Percentiles rank a stretch among this genome's conserved stretches.
Evolutionary conservation across 2,113 vertebrate species (phyloP).

Genomic region (Brachypodius melanocephalos): DNA sequence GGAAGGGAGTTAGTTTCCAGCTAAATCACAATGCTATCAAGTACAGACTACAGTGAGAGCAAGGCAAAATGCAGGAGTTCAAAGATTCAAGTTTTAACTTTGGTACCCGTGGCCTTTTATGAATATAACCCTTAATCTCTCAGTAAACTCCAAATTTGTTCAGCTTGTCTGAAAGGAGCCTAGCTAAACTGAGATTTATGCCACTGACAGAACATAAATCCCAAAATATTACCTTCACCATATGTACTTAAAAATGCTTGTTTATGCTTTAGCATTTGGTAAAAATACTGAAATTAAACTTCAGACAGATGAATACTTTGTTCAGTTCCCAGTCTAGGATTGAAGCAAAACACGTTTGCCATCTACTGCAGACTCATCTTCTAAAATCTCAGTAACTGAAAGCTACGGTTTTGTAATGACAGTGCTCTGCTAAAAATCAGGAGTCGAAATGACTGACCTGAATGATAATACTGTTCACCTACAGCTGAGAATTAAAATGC

Average conservation of each 20-base stretch:
- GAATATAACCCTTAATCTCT: not conserved
- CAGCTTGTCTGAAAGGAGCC: not conserved
- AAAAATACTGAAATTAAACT: not conserved
- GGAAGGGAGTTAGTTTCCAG: not conserved
- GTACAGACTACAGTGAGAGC: not conserved
- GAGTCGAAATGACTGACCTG: not conserved
- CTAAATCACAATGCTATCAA: not conserved
- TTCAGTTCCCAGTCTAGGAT: not conserved
- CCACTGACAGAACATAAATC: not conserved
- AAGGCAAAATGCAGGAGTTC: not conserved
- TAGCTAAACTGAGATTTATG: not conserved
- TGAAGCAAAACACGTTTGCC: not conserved
- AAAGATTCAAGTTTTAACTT: not conserved
- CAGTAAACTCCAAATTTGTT: not conserved
- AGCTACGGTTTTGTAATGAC: not conserved
- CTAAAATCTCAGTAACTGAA: not conserved
- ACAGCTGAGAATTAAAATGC: not conserved
- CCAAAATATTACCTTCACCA: not conserved
- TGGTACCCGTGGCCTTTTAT: not conserved
- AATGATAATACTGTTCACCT: not conserved
- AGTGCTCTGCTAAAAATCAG: not conserved
- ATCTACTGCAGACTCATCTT: not conserved
- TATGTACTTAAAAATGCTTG: not conserved
- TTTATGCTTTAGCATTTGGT: not conserved
- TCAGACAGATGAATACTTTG: not conserved